Percentiles rank a stretch among this genome's conserved stretches.
Conservation (phyloP, 2,888 invertebrate genomes). For the Thera obeliscata region DNA sequence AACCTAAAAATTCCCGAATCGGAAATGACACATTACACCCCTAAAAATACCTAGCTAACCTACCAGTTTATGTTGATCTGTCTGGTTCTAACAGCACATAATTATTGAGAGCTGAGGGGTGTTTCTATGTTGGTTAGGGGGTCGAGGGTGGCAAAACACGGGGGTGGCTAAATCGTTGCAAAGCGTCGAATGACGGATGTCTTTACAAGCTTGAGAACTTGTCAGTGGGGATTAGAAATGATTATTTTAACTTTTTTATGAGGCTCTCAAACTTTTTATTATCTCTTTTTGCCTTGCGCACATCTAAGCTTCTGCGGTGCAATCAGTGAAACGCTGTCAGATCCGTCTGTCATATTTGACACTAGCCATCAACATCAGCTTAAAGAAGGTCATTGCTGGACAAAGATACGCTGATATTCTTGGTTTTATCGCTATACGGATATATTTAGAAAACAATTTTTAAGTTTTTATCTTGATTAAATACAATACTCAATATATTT, state of each 20-base stretch:
- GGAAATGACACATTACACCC: conserved; percentile 79
- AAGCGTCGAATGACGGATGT: conserved; percentile 79
- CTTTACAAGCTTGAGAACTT: conserved; percentile 77
- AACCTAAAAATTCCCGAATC: conserved; percentile 54
- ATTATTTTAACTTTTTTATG: conserved; percentile 23
- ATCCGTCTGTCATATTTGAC: too few species aligned
- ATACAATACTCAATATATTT: too few species aligned
- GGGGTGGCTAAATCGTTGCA: conserved; percentile 66
- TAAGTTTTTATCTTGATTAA: too few species aligned
- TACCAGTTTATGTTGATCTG: conserved; percentile 44
- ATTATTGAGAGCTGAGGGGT: conserved; percentile 33
- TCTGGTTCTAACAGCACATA: neutral
- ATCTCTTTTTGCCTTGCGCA: neutral
- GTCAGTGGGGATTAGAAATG: conserved; percentile 62
- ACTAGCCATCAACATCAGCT: too few species aligned
- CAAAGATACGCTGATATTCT: too few species aligned
- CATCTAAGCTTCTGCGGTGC: too few species aligned
- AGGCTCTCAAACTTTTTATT: conserved; percentile 56
- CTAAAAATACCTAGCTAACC: conserved; percentile 41
- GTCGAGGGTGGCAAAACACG: conserved; percentile 58
- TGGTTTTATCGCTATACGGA: too few species aligned
- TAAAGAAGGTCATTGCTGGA: too few species aligned
- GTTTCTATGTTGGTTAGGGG: conserved; percentile 48
- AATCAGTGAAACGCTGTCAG: too few species aligned
- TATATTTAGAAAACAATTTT: too few species aligned